A percentile compares a stretch with the other conserved stretches of the same genome.
Conservation (phyloP, 2,797 vertebrate genomes). For the Percopsis omiscomaycus region DNA sequence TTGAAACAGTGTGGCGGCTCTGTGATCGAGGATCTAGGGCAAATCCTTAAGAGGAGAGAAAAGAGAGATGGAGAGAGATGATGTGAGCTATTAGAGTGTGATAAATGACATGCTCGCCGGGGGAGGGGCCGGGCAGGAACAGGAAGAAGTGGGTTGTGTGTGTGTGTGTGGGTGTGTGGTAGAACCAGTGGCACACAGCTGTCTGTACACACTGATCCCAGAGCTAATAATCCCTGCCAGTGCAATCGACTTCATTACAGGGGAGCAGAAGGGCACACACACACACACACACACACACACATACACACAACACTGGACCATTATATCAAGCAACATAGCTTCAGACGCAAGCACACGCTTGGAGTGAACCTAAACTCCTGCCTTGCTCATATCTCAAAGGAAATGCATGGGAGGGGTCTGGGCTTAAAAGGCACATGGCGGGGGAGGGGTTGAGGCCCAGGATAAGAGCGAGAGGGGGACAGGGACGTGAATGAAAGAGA, state of each 20-base stretch:
- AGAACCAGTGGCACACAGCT: slow-evolving; percentile 48
- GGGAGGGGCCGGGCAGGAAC: slow-evolving; percentile 41
- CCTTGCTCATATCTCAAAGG: slow-evolving; percentile 50
- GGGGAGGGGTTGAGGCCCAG: slow-evolving; percentile 35
- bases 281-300: slow-evolving; percentile 30
- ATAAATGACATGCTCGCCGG: slow-evolving; percentile 72
- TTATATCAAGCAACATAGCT: background rate
- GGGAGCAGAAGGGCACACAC: slow-evolving; percentile 2
- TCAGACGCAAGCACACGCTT: background rate
- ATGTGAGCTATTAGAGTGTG: slow-evolving; percentile 72
- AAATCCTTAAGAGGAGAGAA: slow-evolving; percentile 66
- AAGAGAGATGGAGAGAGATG: slow-evolving; percentile 48
- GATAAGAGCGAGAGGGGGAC: slow-evolving; percentile 51
- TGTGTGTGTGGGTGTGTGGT: slow-evolving; percentile 3
- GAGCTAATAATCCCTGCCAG: slow-evolving; percentile 47
- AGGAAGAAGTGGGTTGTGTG: background rate
- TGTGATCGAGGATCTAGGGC: slow-evolving; percentile 69
- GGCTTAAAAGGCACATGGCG: background rate
- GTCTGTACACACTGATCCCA: slow-evolving; percentile 41
- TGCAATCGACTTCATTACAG: slow-evolving; percentile 58
- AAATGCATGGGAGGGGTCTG: slow-evolving; percentile 13
- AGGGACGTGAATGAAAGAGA: slow-evolving; percentile 54
- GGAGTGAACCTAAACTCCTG: background rate
- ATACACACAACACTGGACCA: slow-evolving; percentile 4
- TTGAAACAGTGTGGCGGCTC: slow-evolving; percentile 16